Evolutionary conservation across 2,888 invertebrate species (phyloP), one percentile per base, ranked within the genome.

Genomic region (Orthosia gothica): DNA sequence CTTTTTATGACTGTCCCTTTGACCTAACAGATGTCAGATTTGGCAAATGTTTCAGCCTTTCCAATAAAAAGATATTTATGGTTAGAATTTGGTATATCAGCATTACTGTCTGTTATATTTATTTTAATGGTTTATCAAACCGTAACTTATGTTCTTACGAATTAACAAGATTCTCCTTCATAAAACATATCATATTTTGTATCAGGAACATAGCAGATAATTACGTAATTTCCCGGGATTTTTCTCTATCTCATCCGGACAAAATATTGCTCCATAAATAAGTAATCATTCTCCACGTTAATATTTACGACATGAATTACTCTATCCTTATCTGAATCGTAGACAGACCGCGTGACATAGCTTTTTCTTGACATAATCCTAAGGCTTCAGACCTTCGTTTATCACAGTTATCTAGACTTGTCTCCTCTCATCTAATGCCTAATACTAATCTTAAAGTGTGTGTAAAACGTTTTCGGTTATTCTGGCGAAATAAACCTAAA

Each of bases 321-420:
- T 58, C 13, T n/a, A 40, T 15, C 49, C 52, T 67, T 70, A 77
- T 82, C 55, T 9, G 20, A 52, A 64, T 61, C n/a, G 26, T 16
- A 64, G 20, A 45, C 32, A 50, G 49, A 54, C 18, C 59, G 26
- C 59, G 67, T 72, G 54, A 57, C 57, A 50, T 23, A 62, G 50
- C 47, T 59, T 45, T 55, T 57, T 40, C 61, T 66, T 58, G 26
- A 20, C 45, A n/a, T 80, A 81, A 81, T 70, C 64, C 67, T 54
- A 18, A 50, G 45, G 57, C n/a, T 68, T 57, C 12, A 45, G 23
- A 18, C 67, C 57, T 65, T 54, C 69, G 49, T 65, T 68, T 50
- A 64, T 81, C 71, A 71, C 64, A 45, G 65, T 70, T 84, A 75
- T 63, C 73, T 69, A 71, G 74, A 71, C 50, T 49, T 55, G 59